phyloP scores from a whole-genome alignment of 1,140 invertebrate genomes.

The Periplaneta americana region DNA sequence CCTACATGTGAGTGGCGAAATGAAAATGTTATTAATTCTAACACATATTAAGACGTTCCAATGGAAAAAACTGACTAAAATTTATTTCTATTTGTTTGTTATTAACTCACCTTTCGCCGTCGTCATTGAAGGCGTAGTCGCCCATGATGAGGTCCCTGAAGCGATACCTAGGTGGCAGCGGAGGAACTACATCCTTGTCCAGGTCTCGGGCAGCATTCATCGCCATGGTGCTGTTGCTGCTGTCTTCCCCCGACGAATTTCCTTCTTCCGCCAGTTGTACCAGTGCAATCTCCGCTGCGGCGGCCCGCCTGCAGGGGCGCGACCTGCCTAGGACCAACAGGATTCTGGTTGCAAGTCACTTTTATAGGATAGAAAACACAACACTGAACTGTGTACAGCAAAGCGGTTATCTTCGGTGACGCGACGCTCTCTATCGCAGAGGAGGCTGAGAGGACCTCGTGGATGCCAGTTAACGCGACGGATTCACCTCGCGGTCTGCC shows the following conservation, averaged over 20 bases:
- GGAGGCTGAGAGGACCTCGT: no score
- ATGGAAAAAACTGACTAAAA: no score
- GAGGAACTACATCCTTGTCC: slow-evolving; percentile 20
- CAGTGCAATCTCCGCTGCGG: not conserved
- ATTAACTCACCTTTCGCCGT: slow-evolving; percentile 64
- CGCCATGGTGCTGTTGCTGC: not conserved
- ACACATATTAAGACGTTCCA: no score
- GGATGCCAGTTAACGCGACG: not conserved
- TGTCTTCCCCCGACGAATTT: not conserved
- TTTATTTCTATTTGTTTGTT: no score
- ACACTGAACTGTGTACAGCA: not conserved
- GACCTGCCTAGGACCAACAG: not conserved
- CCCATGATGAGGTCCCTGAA: slow-evolving; percentile 71
- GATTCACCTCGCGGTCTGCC: not conserved
- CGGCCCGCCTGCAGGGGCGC: not conserved
- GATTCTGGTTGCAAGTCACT: not conserved
- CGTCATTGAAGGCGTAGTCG: slow-evolving; percentile 71
- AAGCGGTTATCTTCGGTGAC: not conserved
- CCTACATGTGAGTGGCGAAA: no score
- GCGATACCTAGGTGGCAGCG: slow-evolving; percentile 55
- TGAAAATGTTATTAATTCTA: no score
- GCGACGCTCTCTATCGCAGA: not conserved
- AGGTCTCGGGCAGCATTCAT: not conserved
- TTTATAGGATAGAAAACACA: not conserved
- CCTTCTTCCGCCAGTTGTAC: not conserved